Evolutionary conservation across 1,140 invertebrate genomes (phyloP), one percentile per base, ranked within the genome.

Genomic region (Hylaeus volcanicus): DNA sequence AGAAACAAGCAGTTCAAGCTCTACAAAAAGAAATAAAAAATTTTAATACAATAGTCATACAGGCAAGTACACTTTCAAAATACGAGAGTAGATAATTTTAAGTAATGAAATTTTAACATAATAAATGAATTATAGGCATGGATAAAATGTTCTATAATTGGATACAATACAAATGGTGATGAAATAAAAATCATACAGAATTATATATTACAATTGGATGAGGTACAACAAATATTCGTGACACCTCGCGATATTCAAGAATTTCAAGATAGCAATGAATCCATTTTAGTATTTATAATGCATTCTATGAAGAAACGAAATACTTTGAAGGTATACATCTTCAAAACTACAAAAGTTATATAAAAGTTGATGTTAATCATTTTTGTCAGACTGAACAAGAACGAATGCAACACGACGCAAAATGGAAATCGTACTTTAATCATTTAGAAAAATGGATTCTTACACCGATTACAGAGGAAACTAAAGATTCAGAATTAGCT

Each of bases 381-480:
- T 60, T 61, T 74, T 73, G 69, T n/a, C 41, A 87, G 86, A 69
- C 61, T 8, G 74, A 86, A 56, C 85, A 86, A 39, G 82, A 86
- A 72, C 74, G 58, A 55, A 56, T 53, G 60, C 79, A 81, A 3
- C 80, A 82, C 72, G 92, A 91, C 58, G 61, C 69, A 37, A 89
- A 84, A 65, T 92, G 87, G 56, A 88, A 86, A 63, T 26, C 26
- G 1, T 92, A 91, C 70, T 92, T 93, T 39, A 89, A 86, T 72
- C 90, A 92, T 55, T 66, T 93, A 12, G 92, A 93, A 43, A 93
- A 92, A 61, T 93, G 93, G 93, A 84, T 85, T 5, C 65, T 93
- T 14, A 37, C 70, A 37, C 83, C 91, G 51, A 91, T 93, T 65
- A 91, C 81, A 3, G 89, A 92, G 37, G 90, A 92, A 79, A 91